Evolutionary conservation across 2,113 vertebrate species (phyloP), one percentile per base, ranked within the genome.

Genomic region (Laticauda colubrina): DNA sequence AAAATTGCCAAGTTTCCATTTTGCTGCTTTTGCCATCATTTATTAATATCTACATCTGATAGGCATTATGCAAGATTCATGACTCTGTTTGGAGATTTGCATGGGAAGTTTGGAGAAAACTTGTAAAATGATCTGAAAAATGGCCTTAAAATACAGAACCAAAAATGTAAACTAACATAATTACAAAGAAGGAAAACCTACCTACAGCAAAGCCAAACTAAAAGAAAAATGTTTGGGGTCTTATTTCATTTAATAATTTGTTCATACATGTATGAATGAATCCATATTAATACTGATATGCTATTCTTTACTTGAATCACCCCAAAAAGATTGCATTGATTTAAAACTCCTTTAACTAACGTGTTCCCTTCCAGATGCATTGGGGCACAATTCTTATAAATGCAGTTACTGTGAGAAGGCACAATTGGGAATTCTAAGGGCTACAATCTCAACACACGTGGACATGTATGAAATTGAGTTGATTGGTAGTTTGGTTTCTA

Each of bases 1-100:
- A 85, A 10, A 48, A 81, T 86, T 90, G 43, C 45, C 81, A 92
- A 48, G n/a, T 69, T 92, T 89, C 53, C 55, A 86, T 86, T 93
- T 89, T 90, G 29, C 15, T 85, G 54, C 48, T 34, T 75, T 56
- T 15, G 81, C 14, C 39, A 34, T 59, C 29, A 24, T 43, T 59
- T 61, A 43, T 48, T 89, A 89, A 51, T 48, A 29, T 24, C 53
- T 56, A 92, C 53, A 75, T 3, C 23, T 85, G 51, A 26, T 51
- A 88, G 91, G 18, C 23, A 43, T 26, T 45, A 53, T 26, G 53
- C 90, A 85, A 81, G 39, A 56, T 18, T 86, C 29, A 61, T 87
- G 85, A 45, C 55, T 48, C 43, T 39, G 29, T 21, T 54, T 61
- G 55, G 43, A 23, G 23, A 51, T 11, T 23, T 11, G 69, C 61